Evolutionary conservation across 2,888 invertebrate species (phyloP), one percentile per base, ranked within the genome.

Genomic region (Arge pagana): DNA sequence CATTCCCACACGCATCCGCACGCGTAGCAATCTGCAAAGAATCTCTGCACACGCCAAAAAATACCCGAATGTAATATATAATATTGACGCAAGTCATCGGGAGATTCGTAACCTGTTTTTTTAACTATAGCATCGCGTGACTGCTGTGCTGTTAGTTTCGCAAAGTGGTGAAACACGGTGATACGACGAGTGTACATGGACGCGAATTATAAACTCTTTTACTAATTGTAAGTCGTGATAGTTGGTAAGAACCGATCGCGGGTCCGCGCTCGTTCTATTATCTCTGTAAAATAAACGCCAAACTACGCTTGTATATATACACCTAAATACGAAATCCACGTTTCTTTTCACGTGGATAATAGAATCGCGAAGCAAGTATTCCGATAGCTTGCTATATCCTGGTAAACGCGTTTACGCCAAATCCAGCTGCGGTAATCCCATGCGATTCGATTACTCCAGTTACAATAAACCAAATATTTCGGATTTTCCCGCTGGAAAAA

Each of bases 201-300:
- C 26, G n/a, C 31, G 42, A 26, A n/a, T n/a, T n/a, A n/a, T n/a
- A n/a, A n/a, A n/a, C n/a, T n/a, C n/a, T n/a, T n/a, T n/a, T n/a
- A n/a, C n/a, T n/a, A n/a, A n/a, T n/a, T n/a, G n/a, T n/a, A n/a
- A n/a, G n/a, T n/a, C n/a, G n/a, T n/a, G n/a, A 37, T 41, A 45
- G 23, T 35, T 16, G 33, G 19, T 45, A 33, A 45, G 19, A 26
- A 40, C 16, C 24, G 40, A 11, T 26, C 40, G 4, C 40, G 16
- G 26, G 23, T 13, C n/a, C 26, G 40, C 24, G 23, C 24, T 26
- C 62, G 57, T 63, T 69, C 63, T 31, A 45, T 21, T 33, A 16
- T n/a, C 64, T 69, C 60, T 74, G 74, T 74, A 74, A 74, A 72
- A 74, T 72, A 75, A 74, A 74, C 66, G 68, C 65, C 66, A 69